Base-by-base conservation (phyloP, 2,888 invertebrate species). In the Parasteatoda lunata region DNA sequence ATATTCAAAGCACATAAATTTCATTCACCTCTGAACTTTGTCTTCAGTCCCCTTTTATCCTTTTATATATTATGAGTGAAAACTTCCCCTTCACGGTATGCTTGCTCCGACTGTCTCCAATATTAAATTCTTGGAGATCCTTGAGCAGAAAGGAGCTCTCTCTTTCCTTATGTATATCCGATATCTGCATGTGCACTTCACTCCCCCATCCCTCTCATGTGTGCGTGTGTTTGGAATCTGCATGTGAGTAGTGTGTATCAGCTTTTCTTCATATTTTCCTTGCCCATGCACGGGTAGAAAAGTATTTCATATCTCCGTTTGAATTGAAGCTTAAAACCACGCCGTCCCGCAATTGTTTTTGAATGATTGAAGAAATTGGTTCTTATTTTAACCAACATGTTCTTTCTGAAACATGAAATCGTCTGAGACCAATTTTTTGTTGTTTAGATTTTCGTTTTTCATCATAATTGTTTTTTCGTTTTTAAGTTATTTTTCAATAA, bases 41-140 rank as follows among this genome's bases (percentile, higher is more conserved):
- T 30, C 30, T 30, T 30, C 30, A 30, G 30, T 30, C 30, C 30
- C 68, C 30, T 7, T 49, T 75, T 51, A 45, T 15, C 49, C 68
- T 51, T 52, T 77, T 68, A 59, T 77, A 78, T 78, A 59, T 69
- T 78, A 78, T 70, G 70, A 78, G 78, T 70, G 78, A 78, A 78
- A 78, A 59, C 68, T 52, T 52, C 70, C 47, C 71, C 49, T 11
- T 65, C 71, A 47, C 71, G 59, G 66, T 66, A 45, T 30, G 68
- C 52, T 30, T 71, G 59, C 64, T 45, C 6, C 49, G 8, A 30
- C 66, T 65, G 66, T 65, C 59, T 65, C 65, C 80, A 73, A 80
- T 80, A 80, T 80, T 80, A 80, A 80, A 80, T 80, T 80, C 80
- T 71, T 66, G 15, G 80, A 52, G 80, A 30, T 66, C 66, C 73